Evolutionary conservation across 2,113 vertebrate genomes (phyloP), one percentile per base, ranked within the genome.

Genomic region (Pelusios castaneus): DNA sequence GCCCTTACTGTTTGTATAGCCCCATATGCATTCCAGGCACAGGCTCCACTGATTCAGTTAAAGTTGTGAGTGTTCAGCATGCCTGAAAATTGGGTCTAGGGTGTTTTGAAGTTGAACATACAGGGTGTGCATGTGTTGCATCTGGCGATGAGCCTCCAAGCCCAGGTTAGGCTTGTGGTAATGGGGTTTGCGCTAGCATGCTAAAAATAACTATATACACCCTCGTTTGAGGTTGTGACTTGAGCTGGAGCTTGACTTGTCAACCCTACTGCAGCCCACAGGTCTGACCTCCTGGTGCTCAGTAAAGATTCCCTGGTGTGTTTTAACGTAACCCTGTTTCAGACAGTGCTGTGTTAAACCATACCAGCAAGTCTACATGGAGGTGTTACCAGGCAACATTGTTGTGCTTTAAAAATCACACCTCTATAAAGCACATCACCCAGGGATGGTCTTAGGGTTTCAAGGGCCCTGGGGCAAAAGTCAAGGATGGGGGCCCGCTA

Each of bases 51-150:
- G 87, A 0, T 55, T 81, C 16, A 24, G 43, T 82, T 38, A 24
- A 24, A 34, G 41, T 24, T 27, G 38, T 43, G 41, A 75, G 41
- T 75, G 41, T 38, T 45, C 24, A 8, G 38, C 2, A 1, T 52
- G 84, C 70, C 25, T 52, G 43, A 89, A 67, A 4, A 58, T 25
- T 52, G 45, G 21, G 63, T 78, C 29, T 51, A 19, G 5, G 78
- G 82, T 60, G 25, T 80, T 94, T 67, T 47, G 77, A 54, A 87
- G 75, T 29, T 58, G 60, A 10, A 43, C 24, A 25, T 24, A 25
- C 10, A 25, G 6, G 21, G 38, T 41, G 21, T 3, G 0, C 1
- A 51, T 60, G 21, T 0, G 4, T 8, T 67, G 34, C 63, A 38
- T 21, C 8, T 38, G 4, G 8, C 27, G 19, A 8, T 38, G 63